Percentiles rank a stretch among this genome's conserved stretches.
phyloP scores from a whole-genome alignment of 2,888 invertebrate species.

The Achlya flavicornis region DNA sequence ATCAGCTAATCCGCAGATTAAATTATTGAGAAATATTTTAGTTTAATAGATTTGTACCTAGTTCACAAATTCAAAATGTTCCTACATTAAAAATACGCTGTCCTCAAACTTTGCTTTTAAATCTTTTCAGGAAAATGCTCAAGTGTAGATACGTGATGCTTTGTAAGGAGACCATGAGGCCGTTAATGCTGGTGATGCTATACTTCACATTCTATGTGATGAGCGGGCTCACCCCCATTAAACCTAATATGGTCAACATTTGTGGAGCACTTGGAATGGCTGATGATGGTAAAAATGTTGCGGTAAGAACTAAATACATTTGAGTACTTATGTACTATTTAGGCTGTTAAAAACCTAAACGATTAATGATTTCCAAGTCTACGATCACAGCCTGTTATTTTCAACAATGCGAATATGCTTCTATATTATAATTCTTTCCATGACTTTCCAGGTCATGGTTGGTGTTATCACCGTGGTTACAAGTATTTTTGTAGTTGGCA shows the following conservation, averaged over 20 bases:
- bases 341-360: too few species aligned
- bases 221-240: conserved; percentile 76
- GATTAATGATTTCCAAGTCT: too few species aligned
- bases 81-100: background rate
- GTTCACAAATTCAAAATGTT: too few species aligned
- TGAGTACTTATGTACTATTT: too few species aligned
- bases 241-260: conserved; percentile 82
- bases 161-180: conserved; percentile 78
- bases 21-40: too few species aligned
- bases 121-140: conserved; percentile 51
- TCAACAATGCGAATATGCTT: too few species aligned
- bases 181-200: conserved; percentile 69
- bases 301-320: conserved; percentile 54
- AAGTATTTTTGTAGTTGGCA: conserved; percentile 63
- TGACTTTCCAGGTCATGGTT: conserved; percentile 67
- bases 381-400: too few species aligned
- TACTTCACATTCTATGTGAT: conserved; percentile 81
- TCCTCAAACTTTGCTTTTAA: background rate
- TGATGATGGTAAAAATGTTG: conserved; percentile 63
- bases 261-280: conserved; percentile 76
- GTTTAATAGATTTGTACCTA: too few species aligned
- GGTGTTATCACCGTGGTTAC: conserved; percentile 75
- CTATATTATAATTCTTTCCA: background rate
- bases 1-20: too few species aligned
- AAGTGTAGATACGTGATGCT: conserved; percentile 73